A percentile compares a stretch with the other conserved stretches of the same genome.
Conservation (phyloP, 1,140 invertebrate species). For the Diabrotica undecimpunctata region DNA sequence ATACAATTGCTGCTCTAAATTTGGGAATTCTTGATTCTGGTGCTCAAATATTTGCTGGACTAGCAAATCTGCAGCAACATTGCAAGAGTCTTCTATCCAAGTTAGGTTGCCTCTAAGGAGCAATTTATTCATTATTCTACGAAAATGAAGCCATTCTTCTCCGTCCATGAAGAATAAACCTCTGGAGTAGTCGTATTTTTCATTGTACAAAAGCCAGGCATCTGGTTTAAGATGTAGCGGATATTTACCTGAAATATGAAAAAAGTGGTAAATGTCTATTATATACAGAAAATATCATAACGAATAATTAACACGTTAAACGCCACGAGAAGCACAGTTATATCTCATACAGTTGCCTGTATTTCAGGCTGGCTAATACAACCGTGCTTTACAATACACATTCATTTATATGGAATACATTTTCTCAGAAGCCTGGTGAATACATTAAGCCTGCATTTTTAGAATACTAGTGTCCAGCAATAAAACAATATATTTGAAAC, state of each 20-base stretch:
- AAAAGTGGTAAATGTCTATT: neutral
- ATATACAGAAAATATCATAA: no score
- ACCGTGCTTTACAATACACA: no score
- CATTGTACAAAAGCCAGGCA: slow-evolving; percentile 76
- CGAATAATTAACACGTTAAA: no score
- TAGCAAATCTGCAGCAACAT: slow-evolving; percentile 48
- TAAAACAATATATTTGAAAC: no score
- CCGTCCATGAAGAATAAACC: slow-evolving; percentile 88
- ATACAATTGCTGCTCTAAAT: slow-evolving; percentile 69
- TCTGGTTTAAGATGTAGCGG: slow-evolving; percentile 78
- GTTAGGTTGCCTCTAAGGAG: slow-evolving; percentile 55
- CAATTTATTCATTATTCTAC: slow-evolving; percentile 69
- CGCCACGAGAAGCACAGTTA: no score
- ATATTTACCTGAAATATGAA: slow-evolving; percentile 50
- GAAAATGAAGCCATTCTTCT: slow-evolving; percentile 68
- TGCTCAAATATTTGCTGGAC: slow-evolving; percentile 18
- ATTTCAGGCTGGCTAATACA: no score
- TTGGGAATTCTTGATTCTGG: slow-evolving; percentile 18
- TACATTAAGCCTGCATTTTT: no score
- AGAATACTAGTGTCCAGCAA: no score
- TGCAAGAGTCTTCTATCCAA: slow-evolving; percentile 52
- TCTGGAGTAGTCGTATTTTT: slow-evolving; percentile 63
- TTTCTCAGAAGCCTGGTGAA: no score
- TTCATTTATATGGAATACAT: no score
- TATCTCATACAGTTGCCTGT: no score